Evolutionary conservation across 2,888 invertebrate genomes (phyloP).

Genomic region (Caenorhabditis afra): DNA sequence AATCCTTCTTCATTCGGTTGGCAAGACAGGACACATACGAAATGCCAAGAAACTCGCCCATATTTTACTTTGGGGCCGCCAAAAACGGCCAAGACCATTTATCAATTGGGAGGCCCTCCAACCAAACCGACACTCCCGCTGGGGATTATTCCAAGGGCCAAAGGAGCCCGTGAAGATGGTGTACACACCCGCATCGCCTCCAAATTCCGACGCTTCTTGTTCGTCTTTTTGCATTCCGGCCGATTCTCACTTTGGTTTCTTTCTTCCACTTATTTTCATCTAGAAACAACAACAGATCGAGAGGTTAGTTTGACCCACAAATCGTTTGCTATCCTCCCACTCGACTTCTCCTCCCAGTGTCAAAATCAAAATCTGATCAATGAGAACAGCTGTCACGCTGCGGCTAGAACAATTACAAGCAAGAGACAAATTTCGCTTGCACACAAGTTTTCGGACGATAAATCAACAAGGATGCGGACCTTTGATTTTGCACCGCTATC

Average conservation of each 20-base stretch:
- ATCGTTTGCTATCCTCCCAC: too few species aligned
- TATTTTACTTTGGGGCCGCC: constrained; percentile 51
- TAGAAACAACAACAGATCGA: too few species aligned
- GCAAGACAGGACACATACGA: constrained; percentile 1
- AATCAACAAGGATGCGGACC: constrained; percentile 27
- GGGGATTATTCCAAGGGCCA: constrained; percentile 55
- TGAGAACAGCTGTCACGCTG: constrained; percentile 40
- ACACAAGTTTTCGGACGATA: constrained; percentile 34
- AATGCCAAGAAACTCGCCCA: constrained; percentile 35
- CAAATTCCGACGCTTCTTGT: constrained; percentile 19
- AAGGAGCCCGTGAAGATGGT: constrained; percentile 40
- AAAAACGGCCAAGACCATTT: constrained; percentile 60
- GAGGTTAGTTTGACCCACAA: too few species aligned
- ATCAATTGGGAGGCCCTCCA: constrained; percentile 56
- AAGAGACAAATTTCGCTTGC: constrained; percentile 32
- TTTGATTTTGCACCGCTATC: constrained; percentile 19
- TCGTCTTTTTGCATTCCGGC: constrained; percentile 1
- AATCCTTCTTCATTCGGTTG: constrained; percentile 53
- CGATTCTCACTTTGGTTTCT: too few species aligned
- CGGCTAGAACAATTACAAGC: constrained; percentile 37
- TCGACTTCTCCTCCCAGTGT: too few species aligned
- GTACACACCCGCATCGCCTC: constrained; percentile 22
- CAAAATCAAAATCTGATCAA: neutral
- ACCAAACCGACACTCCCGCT: constrained; percentile 48
- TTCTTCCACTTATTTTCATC: constrained; percentile 1